phyloP scores from a whole-genome alignment of 2,888 invertebrate genomes.

The Antitype chi region DNA sequence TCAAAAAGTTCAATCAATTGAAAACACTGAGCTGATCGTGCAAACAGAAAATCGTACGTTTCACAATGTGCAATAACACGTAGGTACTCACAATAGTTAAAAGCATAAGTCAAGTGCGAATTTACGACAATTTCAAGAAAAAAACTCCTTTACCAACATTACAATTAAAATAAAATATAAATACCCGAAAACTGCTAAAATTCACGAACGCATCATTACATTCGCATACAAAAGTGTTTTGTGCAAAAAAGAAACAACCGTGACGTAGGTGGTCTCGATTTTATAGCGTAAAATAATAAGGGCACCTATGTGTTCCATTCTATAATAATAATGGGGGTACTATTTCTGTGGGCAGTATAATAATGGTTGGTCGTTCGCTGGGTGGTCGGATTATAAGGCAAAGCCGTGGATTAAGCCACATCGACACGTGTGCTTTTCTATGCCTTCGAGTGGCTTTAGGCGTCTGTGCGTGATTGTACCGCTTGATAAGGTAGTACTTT shows the following conservation, averaged over 20 bases:
- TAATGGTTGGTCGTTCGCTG: slow-evolving; percentile 81
- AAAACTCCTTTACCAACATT: slow-evolving; percentile 60
- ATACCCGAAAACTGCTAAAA: slow-evolving; percentile 82
- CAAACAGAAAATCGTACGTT: slow-evolving; percentile 25
- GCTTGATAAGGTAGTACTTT: slow-evolving; percentile 64
- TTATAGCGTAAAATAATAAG: slow-evolving; percentile 87
- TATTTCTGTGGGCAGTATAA: slow-evolving; percentile 84
- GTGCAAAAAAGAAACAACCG: slow-evolving; percentile 71
- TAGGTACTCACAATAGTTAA: slow-evolving; percentile 44
- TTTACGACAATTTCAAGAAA: slow-evolving; percentile 49
- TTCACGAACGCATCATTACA: slow-evolving; percentile 89
- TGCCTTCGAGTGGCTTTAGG: slow-evolving; percentile 85
- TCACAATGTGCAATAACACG: slow-evolving; percentile 52
- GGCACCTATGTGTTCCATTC: slow-evolving; percentile 84
- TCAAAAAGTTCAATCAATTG: slow-evolving; percentile 24
- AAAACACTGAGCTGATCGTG: slow-evolving; percentile 8
- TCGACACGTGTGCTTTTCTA: slow-evolving; percentile 88
- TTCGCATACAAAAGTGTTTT: slow-evolving; percentile 80
- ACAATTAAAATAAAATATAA: slow-evolving; percentile 70
- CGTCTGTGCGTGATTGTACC: slow-evolving; percentile 81
- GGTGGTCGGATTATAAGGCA: slow-evolving; percentile 89
- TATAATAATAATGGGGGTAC: slow-evolving; percentile 87
- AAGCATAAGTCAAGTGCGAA: slow-evolving; percentile 63
- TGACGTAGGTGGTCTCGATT: slow-evolving; percentile 87
- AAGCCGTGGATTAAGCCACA: slow-evolving; percentile 86